These are phyloP conservation scores for Zosterops lateralis DNA, from an alignment of 2,113 vertebrate genomes.

Conservation along the genomic window DNA sequence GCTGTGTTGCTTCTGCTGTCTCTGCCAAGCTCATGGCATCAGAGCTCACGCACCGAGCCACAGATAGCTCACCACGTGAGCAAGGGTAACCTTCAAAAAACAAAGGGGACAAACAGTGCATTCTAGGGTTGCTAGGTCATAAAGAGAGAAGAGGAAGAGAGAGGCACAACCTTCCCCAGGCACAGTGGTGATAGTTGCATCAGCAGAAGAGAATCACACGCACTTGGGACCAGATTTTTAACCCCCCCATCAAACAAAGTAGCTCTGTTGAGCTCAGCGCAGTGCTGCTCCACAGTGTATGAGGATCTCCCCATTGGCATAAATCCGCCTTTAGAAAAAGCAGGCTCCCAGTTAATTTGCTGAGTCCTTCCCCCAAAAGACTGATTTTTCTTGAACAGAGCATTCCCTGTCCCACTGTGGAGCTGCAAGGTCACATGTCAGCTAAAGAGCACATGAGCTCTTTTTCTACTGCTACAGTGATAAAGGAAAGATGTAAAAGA, in stretches of 20 bases:
- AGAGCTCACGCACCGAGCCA: neutral
- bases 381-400: neutral
- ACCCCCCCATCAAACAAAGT: neutral
- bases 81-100: neutral
- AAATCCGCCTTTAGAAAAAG: neutral
- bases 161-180: neutral
- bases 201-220: neutral
- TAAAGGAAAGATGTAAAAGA: neutral
- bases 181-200: neutral
- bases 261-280: neutral
- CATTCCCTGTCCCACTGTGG: neutral
- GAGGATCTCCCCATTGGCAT: neutral
- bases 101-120: neutral
- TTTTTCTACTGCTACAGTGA: neutral
- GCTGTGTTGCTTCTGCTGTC: neutral
- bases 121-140: neutral
- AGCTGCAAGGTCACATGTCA: neutral
- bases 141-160: neutral
- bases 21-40: neutral
- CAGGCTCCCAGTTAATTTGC: neutral
- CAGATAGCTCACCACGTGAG: fast-evolving
- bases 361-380: neutral
- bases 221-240: neutral
- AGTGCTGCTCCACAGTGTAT: neutral
- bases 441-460: neutral